Conservation (phyloP, 2,113 vertebrate genomes). For the Procavia capensis region DNA sequence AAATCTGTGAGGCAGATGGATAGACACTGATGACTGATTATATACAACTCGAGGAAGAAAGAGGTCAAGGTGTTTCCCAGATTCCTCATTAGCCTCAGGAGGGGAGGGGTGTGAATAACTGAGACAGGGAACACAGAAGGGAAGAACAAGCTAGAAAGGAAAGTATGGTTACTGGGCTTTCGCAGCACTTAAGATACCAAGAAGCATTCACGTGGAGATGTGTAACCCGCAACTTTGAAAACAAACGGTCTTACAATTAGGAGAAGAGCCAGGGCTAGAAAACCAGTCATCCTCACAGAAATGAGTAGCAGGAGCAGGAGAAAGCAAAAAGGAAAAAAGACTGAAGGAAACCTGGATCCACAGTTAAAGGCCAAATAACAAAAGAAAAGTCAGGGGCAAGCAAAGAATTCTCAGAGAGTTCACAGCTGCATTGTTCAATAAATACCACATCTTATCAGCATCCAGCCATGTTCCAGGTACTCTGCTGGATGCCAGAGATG, state of each 20-base stretch:
- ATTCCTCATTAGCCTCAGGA: conserved; percentile 2
- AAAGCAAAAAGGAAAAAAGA: not conserved
- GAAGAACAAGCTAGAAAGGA: not conserved
- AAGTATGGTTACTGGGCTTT: conserved; percentile 11
- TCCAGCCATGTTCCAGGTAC: not conserved
- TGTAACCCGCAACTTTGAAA: conserved; percentile 41
- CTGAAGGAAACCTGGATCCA: not conserved
- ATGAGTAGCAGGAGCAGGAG: not conserved
- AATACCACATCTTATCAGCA: not conserved
- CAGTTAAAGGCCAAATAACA: not conserved
- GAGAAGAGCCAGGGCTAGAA: not conserved
- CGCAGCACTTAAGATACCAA: conserved; percentile 7
- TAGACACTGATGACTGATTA: not conserved
- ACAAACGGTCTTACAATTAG: not conserved
- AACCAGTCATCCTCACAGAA: not conserved
- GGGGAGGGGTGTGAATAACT: not conserved
- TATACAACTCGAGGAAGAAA: not conserved
- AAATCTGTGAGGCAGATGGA: not conserved
- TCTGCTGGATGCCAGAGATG: not conserved
- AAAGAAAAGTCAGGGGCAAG: conserved; percentile 6
- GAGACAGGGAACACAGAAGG: not conserved
- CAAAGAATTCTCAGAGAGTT: conserved; percentile 11
- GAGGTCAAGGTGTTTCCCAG: conserved; percentile 12
- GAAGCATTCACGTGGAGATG: not conserved
- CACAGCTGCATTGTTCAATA: not conserved